Conservation (phyloP, 2,888 invertebrate genomes). For the Drosophila neotestacea region DNA sequence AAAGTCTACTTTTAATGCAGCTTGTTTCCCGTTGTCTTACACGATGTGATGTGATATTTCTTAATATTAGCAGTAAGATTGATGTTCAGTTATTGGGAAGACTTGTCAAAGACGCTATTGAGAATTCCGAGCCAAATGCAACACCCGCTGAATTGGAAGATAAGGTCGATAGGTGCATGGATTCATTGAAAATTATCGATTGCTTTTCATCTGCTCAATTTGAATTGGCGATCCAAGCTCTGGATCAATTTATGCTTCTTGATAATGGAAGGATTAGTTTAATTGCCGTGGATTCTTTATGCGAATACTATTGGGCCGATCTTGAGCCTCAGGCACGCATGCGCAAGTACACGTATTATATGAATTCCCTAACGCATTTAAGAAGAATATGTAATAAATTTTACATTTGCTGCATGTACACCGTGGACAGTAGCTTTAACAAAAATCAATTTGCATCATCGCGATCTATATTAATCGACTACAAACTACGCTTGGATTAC, state of each 20-base stretch:
- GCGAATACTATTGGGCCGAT: slow-evolving; percentile 57
- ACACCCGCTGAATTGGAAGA: slow-evolving; percentile 13
- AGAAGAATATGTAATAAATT: slow-evolving; percentile 37
- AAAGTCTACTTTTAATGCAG: slow-evolving; percentile 42
- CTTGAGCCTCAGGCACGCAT: slow-evolving; percentile 14
- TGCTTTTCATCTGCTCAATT: slow-evolving; percentile 32
- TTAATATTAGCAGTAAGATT: slow-evolving; percentile 47
- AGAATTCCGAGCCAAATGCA: slow-evolving; percentile 11
- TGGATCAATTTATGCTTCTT: slow-evolving; percentile 36
- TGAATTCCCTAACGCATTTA: slow-evolving; percentile 24
- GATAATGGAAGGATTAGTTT: slow-evolving; percentile 32
- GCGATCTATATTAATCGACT: slow-evolving; percentile 22
- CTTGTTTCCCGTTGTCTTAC: slow-evolving; percentile 28
- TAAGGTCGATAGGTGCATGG: slow-evolving; percentile 30
- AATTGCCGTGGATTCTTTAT: slow-evolving; percentile 42
- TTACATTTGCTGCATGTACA: slow-evolving; percentile 45
- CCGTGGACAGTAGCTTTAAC: slow-evolving; percentile 41
- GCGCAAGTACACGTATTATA: slow-evolving; percentile 48
- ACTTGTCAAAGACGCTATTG: slow-evolving; percentile 12
- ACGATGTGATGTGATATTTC: slow-evolving; percentile 34
- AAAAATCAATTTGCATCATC: slow-evolving; percentile 10
- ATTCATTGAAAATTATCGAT: slow-evolving; percentile 40
- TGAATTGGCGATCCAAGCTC: slow-evolving; percentile 33
- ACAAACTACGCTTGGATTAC: slow-evolving; percentile 27
- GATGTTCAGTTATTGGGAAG: slow-evolving; percentile 32